A percentile compares a stretch with the other conserved stretches of the same genome.
These are phyloP conservation scores for Macropodus opercularis DNA, from an alignment of 2,797 vertebrate genomes.

Conservation along the genomic window DNA sequence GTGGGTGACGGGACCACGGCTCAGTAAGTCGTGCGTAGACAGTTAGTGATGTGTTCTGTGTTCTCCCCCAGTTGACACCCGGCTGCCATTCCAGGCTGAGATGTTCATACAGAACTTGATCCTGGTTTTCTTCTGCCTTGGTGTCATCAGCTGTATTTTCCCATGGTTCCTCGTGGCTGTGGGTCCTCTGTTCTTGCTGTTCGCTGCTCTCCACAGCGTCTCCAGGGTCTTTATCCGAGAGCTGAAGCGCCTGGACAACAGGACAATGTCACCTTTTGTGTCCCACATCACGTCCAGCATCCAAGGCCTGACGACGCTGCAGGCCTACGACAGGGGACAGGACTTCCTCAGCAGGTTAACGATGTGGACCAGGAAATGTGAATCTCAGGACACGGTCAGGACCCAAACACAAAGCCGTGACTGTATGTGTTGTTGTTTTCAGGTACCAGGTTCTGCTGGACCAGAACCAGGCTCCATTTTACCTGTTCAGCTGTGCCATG, in stretches of 20 bases:
- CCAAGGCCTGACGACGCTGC: slow-evolving; percentile 91
- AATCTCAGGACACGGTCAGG: background rate
- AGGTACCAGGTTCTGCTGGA: slow-evolving; percentile 92
- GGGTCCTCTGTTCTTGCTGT: slow-evolving; percentile 87
- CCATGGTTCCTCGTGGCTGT: slow-evolving; percentile 92
- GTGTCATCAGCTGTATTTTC: slow-evolving; percentile 88
- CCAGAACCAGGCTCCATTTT: slow-evolving; percentile 90
- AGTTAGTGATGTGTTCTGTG: background rate
- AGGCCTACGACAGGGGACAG: slow-evolving; percentile 87
- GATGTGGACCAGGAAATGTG: background rate
- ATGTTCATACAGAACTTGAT: slow-evolving; percentile 96
- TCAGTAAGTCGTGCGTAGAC: background rate
- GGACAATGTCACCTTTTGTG: slow-evolving; percentile 90
- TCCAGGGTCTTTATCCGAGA: slow-evolving; percentile 93
- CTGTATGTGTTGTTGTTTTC: slow-evolving; percentile 5
- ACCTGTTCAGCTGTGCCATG: slow-evolving; percentile 92
- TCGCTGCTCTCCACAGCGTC: slow-evolving; percentile 84
- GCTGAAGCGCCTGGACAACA: slow-evolving; percentile 91
- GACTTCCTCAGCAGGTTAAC: slow-evolving; percentile 89
- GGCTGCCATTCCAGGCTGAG: slow-evolving; percentile 92
- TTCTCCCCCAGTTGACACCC: slow-evolving; percentile 85
- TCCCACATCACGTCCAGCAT: slow-evolving; percentile 93
- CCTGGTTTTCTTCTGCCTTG: slow-evolving; percentile 91
- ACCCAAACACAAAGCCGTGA: background rate
- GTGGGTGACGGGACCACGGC: slow-evolving; percentile 57